These are phyloP conservation scores for Mesoclemmys tuberculata DNA, from an alignment of 2,113 vertebrate species.

Conservation along the genomic window DNA sequence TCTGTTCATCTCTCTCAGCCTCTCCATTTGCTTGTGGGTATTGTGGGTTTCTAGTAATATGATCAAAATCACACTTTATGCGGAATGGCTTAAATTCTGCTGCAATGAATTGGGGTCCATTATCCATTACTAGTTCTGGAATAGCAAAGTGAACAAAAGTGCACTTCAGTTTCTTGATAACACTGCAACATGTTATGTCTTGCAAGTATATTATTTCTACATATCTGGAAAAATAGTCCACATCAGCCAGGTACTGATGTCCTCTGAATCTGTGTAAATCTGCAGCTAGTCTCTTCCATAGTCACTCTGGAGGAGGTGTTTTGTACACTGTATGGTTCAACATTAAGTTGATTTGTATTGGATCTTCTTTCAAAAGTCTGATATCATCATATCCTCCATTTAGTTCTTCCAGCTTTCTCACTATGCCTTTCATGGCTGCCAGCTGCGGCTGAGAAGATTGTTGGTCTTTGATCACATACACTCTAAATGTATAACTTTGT, in stretches of 20 bases:
- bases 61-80: neutral
- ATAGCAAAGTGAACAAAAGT: neutral
- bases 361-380: neutral
- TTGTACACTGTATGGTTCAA: neutral
- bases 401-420: neutral
- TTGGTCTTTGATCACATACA: neutral
- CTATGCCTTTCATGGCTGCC: neutral
- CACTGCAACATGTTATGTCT: neutral
- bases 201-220: neutral
- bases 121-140: neutral
- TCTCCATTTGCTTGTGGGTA: neutral
- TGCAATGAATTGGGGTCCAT: neutral
- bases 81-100: neutral
- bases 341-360: neutral
- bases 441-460: neutral
- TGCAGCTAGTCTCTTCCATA: neutral
- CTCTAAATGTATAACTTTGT: no score
- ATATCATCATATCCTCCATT: neutral
- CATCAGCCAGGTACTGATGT: neutral
- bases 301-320: neutral
- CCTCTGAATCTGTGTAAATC: neutral
- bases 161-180: neutral
- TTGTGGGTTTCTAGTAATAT: neutral
- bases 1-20: neutral
- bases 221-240: neutral